phyloP scores from a whole-genome alignment of 2,113 vertebrate genomes.

The Python bivittatus region DNA sequence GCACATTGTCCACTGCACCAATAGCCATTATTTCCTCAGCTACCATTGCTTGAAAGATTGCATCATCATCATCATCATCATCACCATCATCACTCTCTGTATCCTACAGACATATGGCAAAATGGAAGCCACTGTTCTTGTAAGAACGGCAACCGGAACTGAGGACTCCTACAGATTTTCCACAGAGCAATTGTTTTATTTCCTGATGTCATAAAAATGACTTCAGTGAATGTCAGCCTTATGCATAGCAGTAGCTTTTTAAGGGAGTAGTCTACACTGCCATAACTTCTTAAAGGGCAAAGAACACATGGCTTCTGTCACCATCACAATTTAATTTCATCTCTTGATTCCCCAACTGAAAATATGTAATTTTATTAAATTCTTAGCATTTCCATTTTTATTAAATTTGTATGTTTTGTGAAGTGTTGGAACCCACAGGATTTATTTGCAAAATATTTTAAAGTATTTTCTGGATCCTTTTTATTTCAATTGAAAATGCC shows the following conservation, averaged over 20 bases:
- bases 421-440: too few species aligned
- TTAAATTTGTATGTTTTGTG: background rate
- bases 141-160: background rate
- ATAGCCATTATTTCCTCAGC: background rate
- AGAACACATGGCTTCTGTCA: background rate
- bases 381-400: background rate
- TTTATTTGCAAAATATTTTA: background rate
- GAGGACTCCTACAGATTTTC: background rate
- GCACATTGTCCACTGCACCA: background rate
- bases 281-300: background rate
- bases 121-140: background rate
- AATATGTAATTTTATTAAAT: background rate
- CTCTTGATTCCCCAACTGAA: background rate
- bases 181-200: background rate
- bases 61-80: background rate
- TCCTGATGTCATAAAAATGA: conserved; percentile 16
- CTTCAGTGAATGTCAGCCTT: background rate
- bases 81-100: background rate
- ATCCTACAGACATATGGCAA: background rate
- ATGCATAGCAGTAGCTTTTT: background rate
- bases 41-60: background rate
- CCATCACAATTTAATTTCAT: background rate
- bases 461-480: background rate
- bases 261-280: background rate
- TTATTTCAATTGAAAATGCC: background rate